phyloP scores from a whole-genome alignment of 2,888 invertebrate genomes.

The Automeris io region DNA sequence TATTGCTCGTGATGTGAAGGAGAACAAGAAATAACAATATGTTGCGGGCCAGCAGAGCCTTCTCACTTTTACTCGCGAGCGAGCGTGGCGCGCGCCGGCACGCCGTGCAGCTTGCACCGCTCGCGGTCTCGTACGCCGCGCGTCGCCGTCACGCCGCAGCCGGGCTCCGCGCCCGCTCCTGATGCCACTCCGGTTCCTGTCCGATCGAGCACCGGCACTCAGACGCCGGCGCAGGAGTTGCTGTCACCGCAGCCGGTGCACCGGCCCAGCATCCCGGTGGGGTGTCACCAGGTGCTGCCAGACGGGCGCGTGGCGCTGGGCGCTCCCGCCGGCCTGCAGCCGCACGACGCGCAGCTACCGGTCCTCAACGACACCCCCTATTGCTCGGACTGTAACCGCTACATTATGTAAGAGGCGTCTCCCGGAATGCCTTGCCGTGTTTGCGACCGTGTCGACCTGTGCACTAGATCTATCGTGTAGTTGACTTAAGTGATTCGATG shows the following conservation, averaged over 20 bases:
- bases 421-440: slow-evolving; percentile 66
- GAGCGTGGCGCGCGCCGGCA: slow-evolving; percentile 84
- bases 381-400: slow-evolving; percentile 91
- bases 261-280: slow-evolving; percentile 74
- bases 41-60: slow-evolving; percentile 67
- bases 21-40: slow-evolving; percentile 40
- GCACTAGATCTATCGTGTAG: slow-evolving; percentile 53
- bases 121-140: slow-evolving; percentile 63
- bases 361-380: slow-evolving; percentile 78
- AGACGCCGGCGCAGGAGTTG: slow-evolving; percentile 43
- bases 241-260: slow-evolving; percentile 50
- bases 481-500: slow-evolving; percentile 43
- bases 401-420: slow-evolving; percentile 88
- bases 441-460: slow-evolving; percentile 75
- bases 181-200: slow-evolving; percentile 41
- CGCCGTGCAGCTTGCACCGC: slow-evolving; percentile 78
- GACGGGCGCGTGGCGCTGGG: slow-evolving; percentile 72
- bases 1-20: slow-evolving; percentile 15
- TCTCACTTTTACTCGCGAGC: slow-evolving; percentile 84
- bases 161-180: slow-evolving; percentile 50
- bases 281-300: slow-evolving; percentile 69
- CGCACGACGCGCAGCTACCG: slow-evolving; percentile 44
- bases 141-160: slow-evolving; percentile 54
- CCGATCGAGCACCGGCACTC: slow-evolving; percentile 62
- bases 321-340: slow-evolving; percentile 38